Conservation (phyloP, 2,888 invertebrate genomes). For the Neocrepidodera transversa region DNA sequence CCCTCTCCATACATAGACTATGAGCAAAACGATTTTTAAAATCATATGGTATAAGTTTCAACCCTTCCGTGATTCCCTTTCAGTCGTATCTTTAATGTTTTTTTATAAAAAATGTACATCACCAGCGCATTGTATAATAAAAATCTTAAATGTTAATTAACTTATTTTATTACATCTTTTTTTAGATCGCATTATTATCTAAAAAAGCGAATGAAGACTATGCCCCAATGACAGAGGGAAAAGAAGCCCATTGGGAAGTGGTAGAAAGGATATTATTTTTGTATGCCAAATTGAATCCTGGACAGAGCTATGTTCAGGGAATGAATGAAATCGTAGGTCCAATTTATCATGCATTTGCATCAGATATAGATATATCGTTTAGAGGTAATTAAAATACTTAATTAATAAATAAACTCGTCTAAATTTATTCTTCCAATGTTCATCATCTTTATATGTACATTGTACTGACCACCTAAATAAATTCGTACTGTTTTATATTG, state of each 20-base stretch:
- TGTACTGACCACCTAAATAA: conserved; percentile 62
- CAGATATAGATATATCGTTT: conserved; percentile 80
- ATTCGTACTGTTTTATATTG: not conserved
- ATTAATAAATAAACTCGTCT: no score
- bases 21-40: no score
- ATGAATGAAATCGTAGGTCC: conserved; percentile 99
- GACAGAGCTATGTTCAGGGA: conserved; percentile 95
- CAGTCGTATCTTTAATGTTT: no score
- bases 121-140: no score
- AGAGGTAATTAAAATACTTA: no score
- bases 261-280: conserved; percentile 96
- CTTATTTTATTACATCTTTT: no score
- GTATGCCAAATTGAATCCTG: conserved; percentile 97
- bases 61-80: no score
- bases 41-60: no score
- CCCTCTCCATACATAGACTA: no score
- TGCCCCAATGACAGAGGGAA: conserved; percentile 84
- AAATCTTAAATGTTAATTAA: no score
- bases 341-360: conserved; percentile 96
- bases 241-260: conserved; percentile 98
- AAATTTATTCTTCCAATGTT: conserved; percentile 46
- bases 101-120: no score
- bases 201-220: conserved; percentile 83
- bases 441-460: conserved; percentile 66
- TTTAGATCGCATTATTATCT: conserved; percentile 72